phyloP scores from a whole-genome alignment of 2,797 vertebrate genomes.

The Pseudochaenichthys georgianus region DNA sequence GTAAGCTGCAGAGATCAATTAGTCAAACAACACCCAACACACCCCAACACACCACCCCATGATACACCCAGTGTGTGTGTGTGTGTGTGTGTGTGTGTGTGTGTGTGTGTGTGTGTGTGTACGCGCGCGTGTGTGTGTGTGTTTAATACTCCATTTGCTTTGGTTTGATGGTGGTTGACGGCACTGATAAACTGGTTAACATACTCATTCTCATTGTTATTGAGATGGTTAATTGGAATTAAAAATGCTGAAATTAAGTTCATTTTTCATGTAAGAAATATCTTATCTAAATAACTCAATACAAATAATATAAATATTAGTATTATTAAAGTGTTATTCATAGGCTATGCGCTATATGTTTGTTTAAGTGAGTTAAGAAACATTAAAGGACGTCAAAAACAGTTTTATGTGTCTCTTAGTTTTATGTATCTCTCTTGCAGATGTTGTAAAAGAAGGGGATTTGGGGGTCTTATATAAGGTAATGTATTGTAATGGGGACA shows the following conservation, averaged over 20 bases:
- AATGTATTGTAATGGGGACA: not conserved
- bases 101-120: too few species aligned
- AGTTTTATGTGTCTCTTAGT: not conserved
- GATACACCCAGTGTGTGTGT: not conserved
- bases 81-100: not conserved
- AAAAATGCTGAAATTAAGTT: not conserved
- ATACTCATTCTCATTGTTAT: not conserved
- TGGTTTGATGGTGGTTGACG: not conserved
- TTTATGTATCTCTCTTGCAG: too few species aligned
- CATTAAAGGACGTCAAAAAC: not conserved
- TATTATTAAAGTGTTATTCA: not conserved
- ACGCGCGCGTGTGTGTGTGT: too few species aligned
- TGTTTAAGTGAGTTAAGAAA: not conserved
- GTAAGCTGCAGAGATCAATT: not conserved
- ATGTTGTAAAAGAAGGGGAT: not conserved
- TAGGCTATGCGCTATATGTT: not conserved
- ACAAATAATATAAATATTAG: not conserved
- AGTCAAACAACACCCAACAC: not conserved
- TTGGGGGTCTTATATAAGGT: not conserved
- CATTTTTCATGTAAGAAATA: not conserved
- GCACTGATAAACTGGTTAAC: not conserved
- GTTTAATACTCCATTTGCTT: not conserved
- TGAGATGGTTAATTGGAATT: not conserved
- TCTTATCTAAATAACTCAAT: not conserved
- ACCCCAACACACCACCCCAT: too few species aligned